Evolutionary conservation across 2,797 vertebrate species (phyloP).

Genomic region (Oryzias dopingdopingensis): DNA sequence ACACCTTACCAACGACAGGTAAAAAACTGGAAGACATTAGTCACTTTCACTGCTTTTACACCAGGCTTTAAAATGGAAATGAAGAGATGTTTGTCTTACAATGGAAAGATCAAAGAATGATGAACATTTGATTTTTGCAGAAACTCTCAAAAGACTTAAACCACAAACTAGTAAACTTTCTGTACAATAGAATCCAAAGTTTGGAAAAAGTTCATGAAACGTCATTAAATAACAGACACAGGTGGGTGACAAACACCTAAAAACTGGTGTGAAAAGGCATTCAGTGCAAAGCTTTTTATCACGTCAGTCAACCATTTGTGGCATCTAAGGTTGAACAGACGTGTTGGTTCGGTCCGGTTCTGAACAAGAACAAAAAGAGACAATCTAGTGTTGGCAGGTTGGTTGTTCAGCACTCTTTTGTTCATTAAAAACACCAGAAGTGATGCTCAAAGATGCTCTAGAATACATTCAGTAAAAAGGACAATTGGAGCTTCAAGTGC

Average conservation of each 20-base stretch:
- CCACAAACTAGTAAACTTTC: slow-evolving; percentile 5
- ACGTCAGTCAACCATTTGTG: slow-evolving; percentile 33
- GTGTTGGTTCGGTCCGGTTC: slow-evolving; percentile 12
- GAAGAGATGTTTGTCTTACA: background rate
- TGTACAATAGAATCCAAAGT: slow-evolving; percentile 35
- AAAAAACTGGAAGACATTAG: background rate
- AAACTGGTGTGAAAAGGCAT: slow-evolving; percentile 42
- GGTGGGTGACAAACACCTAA: slow-evolving; percentile 13
- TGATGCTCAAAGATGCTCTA: slow-evolving; percentile 28
- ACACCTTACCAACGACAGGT: slow-evolving; percentile 6
- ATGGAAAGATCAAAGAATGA: too few species aligned
- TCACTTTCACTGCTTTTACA: slow-evolving; percentile 5
- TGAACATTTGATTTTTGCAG: too few species aligned
- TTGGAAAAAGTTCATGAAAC: background rate
- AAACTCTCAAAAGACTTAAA: slow-evolving; percentile 1
- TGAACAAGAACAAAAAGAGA: background rate
- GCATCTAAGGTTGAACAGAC: slow-evolving; percentile 17
- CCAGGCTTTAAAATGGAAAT: slow-evolving; percentile 5
- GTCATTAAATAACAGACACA: background rate
- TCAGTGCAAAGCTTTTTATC: slow-evolving; percentile 38
- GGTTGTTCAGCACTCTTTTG: too few species aligned
- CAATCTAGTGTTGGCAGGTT: slow-evolving; percentile 38
- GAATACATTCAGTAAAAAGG: slow-evolving; percentile 67
- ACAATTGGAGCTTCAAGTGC: slow-evolving; percentile 32
- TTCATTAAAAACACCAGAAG: slow-evolving; percentile 9